Base-by-base conservation (phyloP, 2,888 invertebrate species). In the Drosophila tanythrix region DNA sequence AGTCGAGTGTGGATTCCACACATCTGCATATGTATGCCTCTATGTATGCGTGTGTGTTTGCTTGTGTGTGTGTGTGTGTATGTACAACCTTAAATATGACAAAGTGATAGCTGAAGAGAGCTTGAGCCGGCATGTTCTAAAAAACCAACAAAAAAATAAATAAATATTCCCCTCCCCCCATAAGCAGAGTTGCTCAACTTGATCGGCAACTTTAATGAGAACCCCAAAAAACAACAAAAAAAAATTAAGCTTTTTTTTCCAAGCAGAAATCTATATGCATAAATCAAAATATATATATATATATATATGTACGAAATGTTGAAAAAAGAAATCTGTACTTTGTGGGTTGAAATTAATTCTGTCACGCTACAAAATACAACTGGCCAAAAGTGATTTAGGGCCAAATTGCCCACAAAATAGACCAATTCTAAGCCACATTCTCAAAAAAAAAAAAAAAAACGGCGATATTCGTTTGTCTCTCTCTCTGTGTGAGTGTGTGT, bases 351-450 rank as follows among this genome's bases (percentile, higher is more conserved):
- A 29, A n/a, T 29, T n/a, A 38, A 38, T 56, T 38, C 56, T 56
- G 36, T 38, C 36, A 4, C 36, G 46, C 11, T 18, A 29, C 27
- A 63, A 58, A 78, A 69, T 68, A 74, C 59, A 68, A 53, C 58
- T 56, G 51, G 40, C 25, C 31, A 62, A 67, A 65, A 64, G 74
- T 83, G 85, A 83, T 83, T 83, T 88, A 88, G 76, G 70, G 71
- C 80, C 55, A 67, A 63, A 43, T 81, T 74, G 65, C 60, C 58
- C 51, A 65, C 13, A 56, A 27, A 46, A 46, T 65, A 63, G 65
- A 65, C 46, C 60, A 64, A 74, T 74, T 79, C 68, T 68, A 68
- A 68, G 63, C 74, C 68, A 50, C 60, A 78, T 78, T 73, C 72
- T 71, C 38, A 31, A 15, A 55, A 18, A 50, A 40, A 55, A 11